Base-by-base conservation (phyloP, 2,797 vertebrate species). In the Crocodylus rhombifer region DNA sequence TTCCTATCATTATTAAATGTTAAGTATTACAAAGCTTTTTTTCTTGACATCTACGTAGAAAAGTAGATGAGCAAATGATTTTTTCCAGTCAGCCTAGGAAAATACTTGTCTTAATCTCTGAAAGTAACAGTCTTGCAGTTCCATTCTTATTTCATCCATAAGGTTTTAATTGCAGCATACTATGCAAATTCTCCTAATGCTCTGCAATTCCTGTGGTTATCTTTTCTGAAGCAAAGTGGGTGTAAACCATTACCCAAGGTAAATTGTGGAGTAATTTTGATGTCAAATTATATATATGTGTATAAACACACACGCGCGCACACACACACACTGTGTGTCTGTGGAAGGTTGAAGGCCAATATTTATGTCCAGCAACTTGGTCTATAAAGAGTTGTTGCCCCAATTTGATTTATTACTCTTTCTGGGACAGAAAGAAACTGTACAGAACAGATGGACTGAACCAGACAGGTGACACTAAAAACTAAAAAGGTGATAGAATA, bases 111-210 rank as follows among this genome's bases (percentile, higher is more conserved):
- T 93, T 95, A 93, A 92, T 93, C 92, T 87, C 76, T 78, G 74
- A 88, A 96, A 90, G 90, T 82, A 91, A 94, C 82, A 93, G 76
- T 71, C 94, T 95, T 95, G 82, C 71, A 63, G 42, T 93, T 93
- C 82, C 90, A 18, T 57, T 93, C 89, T 91, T 57, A 80, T 95
- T 97, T 95, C 92, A 95, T 95, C 78, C 92, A 84, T 95, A n/a
- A 91, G 74, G 42, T 96, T 90, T 82, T 94, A 94, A 95, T 86
- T 93, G 86, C 86, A 94, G 73, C 81, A 62, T 55, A 55, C 28
- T 92, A 78, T 80, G 67, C 58, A 80, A 81, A 25, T 87, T 94
- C 81, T 86, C 91, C 89, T 87, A 87, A n/a, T 62, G 67, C 84
- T 80, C 33, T 95, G 21, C 74, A 92, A 85, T 30, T 90, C 86